Base-by-base conservation (phyloP, 2,113 vertebrate genomes). In the Vidua chalybeata region DNA sequence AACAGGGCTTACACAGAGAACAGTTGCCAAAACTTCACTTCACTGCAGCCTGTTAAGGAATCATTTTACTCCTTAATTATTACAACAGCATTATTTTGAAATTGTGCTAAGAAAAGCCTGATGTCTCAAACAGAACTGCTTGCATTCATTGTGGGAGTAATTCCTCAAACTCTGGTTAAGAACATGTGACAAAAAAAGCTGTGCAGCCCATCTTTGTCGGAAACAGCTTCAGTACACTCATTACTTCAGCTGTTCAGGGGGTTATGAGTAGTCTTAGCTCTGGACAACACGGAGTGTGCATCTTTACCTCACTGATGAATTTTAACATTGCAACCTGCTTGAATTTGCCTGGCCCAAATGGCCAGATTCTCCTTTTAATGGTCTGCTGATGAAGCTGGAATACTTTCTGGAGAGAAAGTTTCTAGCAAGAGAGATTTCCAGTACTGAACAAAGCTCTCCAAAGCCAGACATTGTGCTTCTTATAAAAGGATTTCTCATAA, bases 341-440 rank as follows among this genome's bases (percentile, higher is more conserved):
- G 0, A 74, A 55, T 14, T 55, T 75, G 39, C 22, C 39, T 52
- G 74, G 33, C 28, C 56, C 9, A 3, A 59, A 67, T 0, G 0
- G 33, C 6, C 10, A 4, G 10, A 71, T 61, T 68, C 41, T 68
- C 12, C 58, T 90, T 49, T 88, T 1, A 1, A 56, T 31, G 10
- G 13, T 75, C 43, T 10, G 16, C 23, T 4, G 2, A 14, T 21
- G 18, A 54, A 41, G 27, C 33, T 52, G n/a, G 27, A 91, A 78
- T 41, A 48, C 24, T 52, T 87, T 31, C 45, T 33, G n/a, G 22
- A 66, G 9, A 78, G 11, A 49, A 71, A 51, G 56, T 23, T 75
- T 67, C 58, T 41, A 49, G 17, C 66, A 64, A 54, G 39, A 87
- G 21, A 90, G 21, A 54, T 76, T 77, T 56, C 20, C 14, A 75